Percentiles rank a stretch among this genome's conserved stretches.
These are phyloP conservation scores for Drosophila erecta DNA, from an alignment of 1,140 invertebrate species.

Conservation along the genomic window DNA sequence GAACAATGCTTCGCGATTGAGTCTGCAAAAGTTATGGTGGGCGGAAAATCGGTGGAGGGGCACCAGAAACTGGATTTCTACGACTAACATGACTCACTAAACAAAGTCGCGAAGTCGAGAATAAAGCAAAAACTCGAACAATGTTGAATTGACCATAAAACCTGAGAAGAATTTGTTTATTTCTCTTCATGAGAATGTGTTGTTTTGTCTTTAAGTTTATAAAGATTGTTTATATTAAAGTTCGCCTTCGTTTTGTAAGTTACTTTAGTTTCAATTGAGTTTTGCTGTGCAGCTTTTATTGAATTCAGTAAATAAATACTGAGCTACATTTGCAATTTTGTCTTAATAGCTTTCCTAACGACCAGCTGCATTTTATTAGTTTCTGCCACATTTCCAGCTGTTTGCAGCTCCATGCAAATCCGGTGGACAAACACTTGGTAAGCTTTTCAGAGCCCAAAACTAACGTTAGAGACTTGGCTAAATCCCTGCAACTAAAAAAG, in stretches of 20 bases:
- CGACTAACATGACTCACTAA: constrained; percentile 37
- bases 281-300: not conserved
- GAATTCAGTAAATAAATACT: not conserved
- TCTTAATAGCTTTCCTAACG: not conserved
- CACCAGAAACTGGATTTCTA: constrained; percentile 29
- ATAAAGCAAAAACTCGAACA: constrained; percentile 14
- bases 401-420: constrained; percentile 30
- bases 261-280: not conserved
- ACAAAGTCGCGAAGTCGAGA: constrained; percentile 30
- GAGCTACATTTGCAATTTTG: constrained; percentile 4
- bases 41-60: constrained; percentile 4
- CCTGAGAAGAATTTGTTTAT: constrained; percentile 24
- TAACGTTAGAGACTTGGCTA: constrained; percentile 28
- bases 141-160: constrained; percentile 33
- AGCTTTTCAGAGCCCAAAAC: constrained; percentile 43
- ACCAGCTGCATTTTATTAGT: constrained; percentile 23
- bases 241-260: not conserved
- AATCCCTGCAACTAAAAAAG: constrained; percentile 11
- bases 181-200: constrained; percentile 18
- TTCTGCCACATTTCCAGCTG: constrained; percentile 1
- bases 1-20: constrained; percentile 54
- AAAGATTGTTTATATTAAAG: not conserved
- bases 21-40: constrained; percentile 17
- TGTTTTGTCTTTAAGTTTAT: not conserved
- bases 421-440: constrained; percentile 47